Conservation (phyloP, 1,140 invertebrate genomes). For the Dreissena polymorpha region DNA sequence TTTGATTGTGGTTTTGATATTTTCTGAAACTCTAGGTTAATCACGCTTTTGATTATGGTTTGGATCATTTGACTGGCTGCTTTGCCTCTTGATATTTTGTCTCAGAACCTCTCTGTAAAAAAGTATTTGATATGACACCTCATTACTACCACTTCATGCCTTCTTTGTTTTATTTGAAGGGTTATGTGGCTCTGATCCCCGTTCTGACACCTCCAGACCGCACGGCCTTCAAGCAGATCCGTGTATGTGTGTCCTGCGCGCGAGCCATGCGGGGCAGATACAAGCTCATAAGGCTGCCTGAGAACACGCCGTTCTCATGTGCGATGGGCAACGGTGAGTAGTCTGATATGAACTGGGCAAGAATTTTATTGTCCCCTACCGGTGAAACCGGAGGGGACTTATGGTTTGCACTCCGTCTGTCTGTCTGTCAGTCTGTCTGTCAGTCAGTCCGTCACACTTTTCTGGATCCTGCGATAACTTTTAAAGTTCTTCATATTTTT, state of each 20-base stretch:
- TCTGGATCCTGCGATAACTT: too few species aligned
- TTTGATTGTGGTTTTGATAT: neutral
- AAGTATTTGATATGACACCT: too few species aligned
- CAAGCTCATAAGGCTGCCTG: conserved; percentile 70
- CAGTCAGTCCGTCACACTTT: too few species aligned
- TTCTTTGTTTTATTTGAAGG: conserved; percentile 58
- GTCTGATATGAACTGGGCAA: neutral
- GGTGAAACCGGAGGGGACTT: too few species aligned
- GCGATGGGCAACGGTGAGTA: conserved; percentile 77
- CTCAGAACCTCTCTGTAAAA: too few species aligned
- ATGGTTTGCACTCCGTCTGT: too few species aligned
- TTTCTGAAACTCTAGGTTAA: too few species aligned
- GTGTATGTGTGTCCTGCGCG: conserved; percentile 78
- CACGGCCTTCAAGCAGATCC: conserved; percentile 56
- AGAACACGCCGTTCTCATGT: conserved; percentile 75
- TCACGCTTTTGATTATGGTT: neutral
- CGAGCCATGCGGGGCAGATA: conserved; percentile 77
- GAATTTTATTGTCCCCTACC: too few species aligned
- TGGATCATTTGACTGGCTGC: neutral
- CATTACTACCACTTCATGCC: too few species aligned
- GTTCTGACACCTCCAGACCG: conserved; percentile 46
- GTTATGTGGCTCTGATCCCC: conserved; percentile 73
- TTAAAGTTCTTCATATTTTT: too few species aligned
- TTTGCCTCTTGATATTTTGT: too few species aligned
- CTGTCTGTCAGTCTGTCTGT: too few species aligned